Evolutionary conservation across 2,797 vertebrate genomes (phyloP).

Genomic region (Prunella strophiata): DNA sequence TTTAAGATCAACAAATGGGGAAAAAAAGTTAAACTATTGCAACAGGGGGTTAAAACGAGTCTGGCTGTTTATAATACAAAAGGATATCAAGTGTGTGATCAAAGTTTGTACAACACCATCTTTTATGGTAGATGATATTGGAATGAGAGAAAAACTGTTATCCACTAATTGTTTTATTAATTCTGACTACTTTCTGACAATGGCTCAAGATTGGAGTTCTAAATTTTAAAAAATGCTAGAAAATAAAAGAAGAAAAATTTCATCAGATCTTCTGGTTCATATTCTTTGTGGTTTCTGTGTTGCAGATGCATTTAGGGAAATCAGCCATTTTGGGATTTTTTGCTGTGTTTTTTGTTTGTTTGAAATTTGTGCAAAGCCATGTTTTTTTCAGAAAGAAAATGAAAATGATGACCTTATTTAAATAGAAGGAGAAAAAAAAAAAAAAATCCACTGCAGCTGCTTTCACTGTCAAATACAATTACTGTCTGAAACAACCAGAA

Average conservation of each 20-base stretch:
- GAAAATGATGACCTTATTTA: background rate
- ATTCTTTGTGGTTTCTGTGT: background rate
- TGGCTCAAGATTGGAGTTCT: background rate
- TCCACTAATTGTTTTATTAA: background rate
- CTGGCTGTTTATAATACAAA: background rate
- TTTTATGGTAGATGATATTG: background rate
- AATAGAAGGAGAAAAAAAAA: background rate
- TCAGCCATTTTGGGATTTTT: background rate
- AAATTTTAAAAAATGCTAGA: background rate
- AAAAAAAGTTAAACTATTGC: background rate
- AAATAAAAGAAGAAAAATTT: background rate
- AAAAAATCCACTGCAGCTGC: constrained; percentile 10
- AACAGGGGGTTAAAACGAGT: background rate
- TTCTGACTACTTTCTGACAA: background rate
- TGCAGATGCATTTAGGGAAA: background rate
- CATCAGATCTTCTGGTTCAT: background rate
- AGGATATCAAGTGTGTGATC: background rate
- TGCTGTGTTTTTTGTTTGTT: background rate
- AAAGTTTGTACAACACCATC: background rate
- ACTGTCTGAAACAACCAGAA: constrained; percentile 33
- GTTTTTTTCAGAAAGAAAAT: background rate
- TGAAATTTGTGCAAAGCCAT: background rate
- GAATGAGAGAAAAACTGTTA: background rate
- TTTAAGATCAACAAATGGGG: background rate
- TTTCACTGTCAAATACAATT: constrained; percentile 40